Percentiles rank a stretch among this genome's conserved stretches.
phyloP scores from a whole-genome alignment of 2,888 invertebrate genomes.

The Norana najaformis region DNA sequence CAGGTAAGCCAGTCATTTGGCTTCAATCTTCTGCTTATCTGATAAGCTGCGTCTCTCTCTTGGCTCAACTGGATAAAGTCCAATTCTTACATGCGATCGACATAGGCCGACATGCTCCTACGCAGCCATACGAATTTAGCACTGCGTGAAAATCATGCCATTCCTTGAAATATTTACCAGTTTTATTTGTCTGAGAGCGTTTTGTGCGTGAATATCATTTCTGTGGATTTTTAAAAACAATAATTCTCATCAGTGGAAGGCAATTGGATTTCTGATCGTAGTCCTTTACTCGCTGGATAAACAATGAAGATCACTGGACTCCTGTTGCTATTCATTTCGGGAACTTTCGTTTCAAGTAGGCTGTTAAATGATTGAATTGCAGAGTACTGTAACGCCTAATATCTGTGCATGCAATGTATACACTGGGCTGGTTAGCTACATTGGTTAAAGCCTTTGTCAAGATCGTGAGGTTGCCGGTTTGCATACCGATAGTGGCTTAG shows the following conservation, averaged over 20 bases:
- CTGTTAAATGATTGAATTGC: background rate
- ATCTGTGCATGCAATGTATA: no score
- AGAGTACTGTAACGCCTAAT: no score
- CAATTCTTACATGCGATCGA: background rate
- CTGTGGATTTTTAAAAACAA: background rate
- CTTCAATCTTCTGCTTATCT: background rate
- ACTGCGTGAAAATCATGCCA: background rate
- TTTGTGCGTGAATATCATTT: background rate
- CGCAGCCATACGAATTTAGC: no score
- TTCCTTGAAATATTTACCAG: background rate
- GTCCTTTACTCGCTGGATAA: background rate
- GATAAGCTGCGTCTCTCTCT: background rate
- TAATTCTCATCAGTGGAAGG: background rate
- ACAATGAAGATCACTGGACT: background rate
- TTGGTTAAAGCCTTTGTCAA: no score
- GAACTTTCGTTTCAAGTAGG: constrained; percentile 13
- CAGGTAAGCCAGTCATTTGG: background rate
- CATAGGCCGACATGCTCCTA: background rate
- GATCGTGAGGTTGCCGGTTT: no score
- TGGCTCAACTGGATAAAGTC: background rate
- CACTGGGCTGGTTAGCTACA: no score
- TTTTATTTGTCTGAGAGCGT: no score
- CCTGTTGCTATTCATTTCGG: background rate
- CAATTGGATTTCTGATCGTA: background rate
- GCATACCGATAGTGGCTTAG: no score